Percentiles rank a stretch among this genome's conserved stretches.
Conservation (phyloP, 2,888 invertebrate species). For the Oscheius onirici region DNA sequence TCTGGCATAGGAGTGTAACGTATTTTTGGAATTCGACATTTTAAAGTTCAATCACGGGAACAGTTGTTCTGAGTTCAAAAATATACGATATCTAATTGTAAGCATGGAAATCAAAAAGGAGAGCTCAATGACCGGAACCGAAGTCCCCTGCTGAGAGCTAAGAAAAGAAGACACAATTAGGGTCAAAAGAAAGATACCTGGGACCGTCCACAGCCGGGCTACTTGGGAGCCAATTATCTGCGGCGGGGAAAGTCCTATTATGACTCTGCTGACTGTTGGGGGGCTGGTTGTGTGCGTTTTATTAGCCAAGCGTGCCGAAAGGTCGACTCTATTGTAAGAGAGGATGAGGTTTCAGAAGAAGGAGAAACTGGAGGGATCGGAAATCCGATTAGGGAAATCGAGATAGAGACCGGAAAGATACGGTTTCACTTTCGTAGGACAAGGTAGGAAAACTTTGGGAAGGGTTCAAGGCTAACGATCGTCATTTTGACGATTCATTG, state of each 20-base stretch:
- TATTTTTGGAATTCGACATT: too few relatives aligned
- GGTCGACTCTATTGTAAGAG: slow-evolving; percentile 24
- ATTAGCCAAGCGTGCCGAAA: slow-evolving; percentile 32
- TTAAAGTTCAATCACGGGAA: too few relatives aligned
- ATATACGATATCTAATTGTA: too few relatives aligned
- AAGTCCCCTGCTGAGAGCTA: neutral
- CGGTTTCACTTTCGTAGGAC: too few relatives aligned
- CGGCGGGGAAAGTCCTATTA: slow-evolving; percentile 18
- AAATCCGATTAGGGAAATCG: slow-evolving; percentile 10
- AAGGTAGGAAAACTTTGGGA: too few relatives aligned
- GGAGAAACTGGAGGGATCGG: slow-evolving; percentile 3
- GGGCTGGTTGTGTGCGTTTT: slow-evolving; percentile 19
- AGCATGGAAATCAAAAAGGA: neutral
- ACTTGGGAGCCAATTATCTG: slow-evolving; percentile 23
- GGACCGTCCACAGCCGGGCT: neutral
- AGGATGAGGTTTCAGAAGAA: neutral
- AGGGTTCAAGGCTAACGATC: too few relatives aligned
- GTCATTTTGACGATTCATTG: too few relatives aligned
- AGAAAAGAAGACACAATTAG: neutral
- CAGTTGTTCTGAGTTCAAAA: too few relatives aligned
- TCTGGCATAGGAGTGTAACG: too few relatives aligned
- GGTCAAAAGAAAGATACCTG: too few relatives aligned
- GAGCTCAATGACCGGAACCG: slow-evolving; percentile 13
- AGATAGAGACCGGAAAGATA: too few relatives aligned
- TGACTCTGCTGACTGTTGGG: slow-evolving; percentile 2